Percentiles rank a stretch among this genome's conserved stretches.
Evolutionary conservation across 2,797 vertebrate genomes (phyloP).

Genomic region (Myotis vivesi): DNA sequence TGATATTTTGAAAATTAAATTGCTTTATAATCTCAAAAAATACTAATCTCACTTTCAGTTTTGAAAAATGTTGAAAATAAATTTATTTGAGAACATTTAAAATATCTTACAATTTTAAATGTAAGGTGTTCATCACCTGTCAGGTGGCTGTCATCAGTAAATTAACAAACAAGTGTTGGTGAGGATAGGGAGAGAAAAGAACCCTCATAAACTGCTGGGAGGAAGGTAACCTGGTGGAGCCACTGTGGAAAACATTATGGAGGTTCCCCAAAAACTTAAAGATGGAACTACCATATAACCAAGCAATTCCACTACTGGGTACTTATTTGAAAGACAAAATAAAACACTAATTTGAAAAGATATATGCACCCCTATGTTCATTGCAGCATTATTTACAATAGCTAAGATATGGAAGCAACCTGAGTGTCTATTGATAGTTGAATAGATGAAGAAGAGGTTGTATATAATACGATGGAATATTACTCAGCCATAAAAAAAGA

Average conservation of each 20-base stretch:
- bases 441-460: neutral
- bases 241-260: neutral
- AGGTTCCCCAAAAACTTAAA: neutral
- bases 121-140: neutral
- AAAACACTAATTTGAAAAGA: neutral
- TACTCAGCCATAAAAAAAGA: neutral
- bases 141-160: neutral
- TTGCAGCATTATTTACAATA: neutral
- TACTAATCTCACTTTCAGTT: neutral
- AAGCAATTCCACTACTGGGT: neutral
- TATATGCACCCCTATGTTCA: neutral
- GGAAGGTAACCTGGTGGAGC: neutral
- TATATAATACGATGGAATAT: neutral
- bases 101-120: neutral
- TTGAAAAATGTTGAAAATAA: constrained; percentile 27
- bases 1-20: no score
- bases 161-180: neutral
- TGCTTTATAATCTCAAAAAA: no score
- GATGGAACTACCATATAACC: neutral
- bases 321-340: neutral
- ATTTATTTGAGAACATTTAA: constrained; percentile 35
- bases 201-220: neutral
- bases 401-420: neutral
- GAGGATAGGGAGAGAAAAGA: no score
- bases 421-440: neutral